phyloP scores from a whole-genome alignment of 2,113 vertebrate genomes.

The Podiceps cristatus region DNA sequence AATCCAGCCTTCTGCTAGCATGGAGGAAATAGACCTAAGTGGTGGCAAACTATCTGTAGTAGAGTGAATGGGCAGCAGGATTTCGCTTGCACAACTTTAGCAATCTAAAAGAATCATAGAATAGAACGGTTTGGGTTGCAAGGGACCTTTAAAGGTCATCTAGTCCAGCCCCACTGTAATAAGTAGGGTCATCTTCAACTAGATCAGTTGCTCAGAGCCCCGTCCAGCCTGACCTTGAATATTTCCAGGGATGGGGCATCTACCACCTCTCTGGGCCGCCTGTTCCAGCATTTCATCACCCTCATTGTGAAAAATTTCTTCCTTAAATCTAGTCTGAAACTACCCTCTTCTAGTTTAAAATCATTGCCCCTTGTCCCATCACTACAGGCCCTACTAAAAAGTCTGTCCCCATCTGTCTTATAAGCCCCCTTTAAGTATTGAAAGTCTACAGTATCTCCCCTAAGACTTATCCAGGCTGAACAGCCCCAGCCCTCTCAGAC shows the following conservation, averaged over 20 bases:
- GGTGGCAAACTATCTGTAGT: background rate
- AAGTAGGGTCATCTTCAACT: too few relatives aligned
- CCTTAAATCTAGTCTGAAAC: background rate
- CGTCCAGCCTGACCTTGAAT: too few relatives aligned
- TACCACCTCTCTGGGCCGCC: background rate
- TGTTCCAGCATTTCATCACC: background rate
- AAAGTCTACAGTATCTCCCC: accelerated
- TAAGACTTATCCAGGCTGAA: background rate
- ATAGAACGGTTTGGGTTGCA: background rate
- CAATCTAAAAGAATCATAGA: background rate
- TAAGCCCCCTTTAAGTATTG: background rate
- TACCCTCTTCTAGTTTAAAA: background rate
- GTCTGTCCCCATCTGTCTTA: background rate
- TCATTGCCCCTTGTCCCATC: background rate
- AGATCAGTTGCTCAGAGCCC: too few relatives aligned
- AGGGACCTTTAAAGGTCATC: background rate
- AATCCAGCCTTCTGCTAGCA: background rate
- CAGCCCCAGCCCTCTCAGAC: background rate
- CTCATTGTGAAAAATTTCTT: background rate
- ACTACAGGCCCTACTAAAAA: background rate
- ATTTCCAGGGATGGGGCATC: background rate
- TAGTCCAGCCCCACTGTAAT: too few relatives aligned
- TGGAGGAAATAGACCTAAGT: background rate
- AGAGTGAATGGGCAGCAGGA: background rate
- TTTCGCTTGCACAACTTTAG: background rate